Conservation (phyloP, 2,888 invertebrate species). For the Ceriagrion tenellum region DNA sequence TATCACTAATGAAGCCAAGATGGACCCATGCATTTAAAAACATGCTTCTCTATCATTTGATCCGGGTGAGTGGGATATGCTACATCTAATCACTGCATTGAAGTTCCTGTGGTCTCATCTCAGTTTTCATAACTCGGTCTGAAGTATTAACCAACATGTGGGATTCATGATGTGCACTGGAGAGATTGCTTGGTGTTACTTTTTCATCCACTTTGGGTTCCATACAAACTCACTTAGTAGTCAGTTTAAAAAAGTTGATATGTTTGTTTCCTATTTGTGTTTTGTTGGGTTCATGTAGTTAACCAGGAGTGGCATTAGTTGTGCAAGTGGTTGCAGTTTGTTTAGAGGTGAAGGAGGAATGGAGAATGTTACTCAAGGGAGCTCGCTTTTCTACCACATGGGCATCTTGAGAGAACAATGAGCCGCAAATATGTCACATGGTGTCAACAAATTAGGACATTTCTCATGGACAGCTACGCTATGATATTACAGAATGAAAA, state of each 20-base stretch:
- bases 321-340: conserved; percentile 48
- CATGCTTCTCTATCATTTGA: conserved; percentile 56
- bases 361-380: conserved; percentile 4
- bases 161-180: conserved; percentile 52
- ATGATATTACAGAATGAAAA: conserved; percentile 5
- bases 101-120: conserved; percentile 60
- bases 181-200: conserved; percentile 62
- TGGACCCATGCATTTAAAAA: conserved; percentile 58
- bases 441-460: conserved; percentile 37
- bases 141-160: conserved; percentile 55
- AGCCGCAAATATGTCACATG: not conserved
- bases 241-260: conserved; percentile 14
- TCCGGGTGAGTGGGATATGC: conserved; percentile 60
- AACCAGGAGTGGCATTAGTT: conserved; percentile 47
- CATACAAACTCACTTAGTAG: conserved; percentile 60
- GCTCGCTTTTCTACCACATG: not conserved
- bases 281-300: conserved; percentile 61
- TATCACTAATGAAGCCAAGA: conserved; percentile 58
- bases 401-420: conserved; percentile 35
- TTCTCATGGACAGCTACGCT: not conserved
- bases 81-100: conserved; percentile 55
- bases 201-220: conserved; percentile 59
- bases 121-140: conserved; percentile 52
- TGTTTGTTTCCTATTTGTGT: conserved; percentile 57
- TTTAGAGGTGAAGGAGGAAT: conserved; percentile 41